Percentiles rank a stretch among this genome's conserved stretches.
Evolutionary conservation across 2,797 vertebrate genomes (phyloP).

Genomic region (Lycodopsis pacificus): DNA sequence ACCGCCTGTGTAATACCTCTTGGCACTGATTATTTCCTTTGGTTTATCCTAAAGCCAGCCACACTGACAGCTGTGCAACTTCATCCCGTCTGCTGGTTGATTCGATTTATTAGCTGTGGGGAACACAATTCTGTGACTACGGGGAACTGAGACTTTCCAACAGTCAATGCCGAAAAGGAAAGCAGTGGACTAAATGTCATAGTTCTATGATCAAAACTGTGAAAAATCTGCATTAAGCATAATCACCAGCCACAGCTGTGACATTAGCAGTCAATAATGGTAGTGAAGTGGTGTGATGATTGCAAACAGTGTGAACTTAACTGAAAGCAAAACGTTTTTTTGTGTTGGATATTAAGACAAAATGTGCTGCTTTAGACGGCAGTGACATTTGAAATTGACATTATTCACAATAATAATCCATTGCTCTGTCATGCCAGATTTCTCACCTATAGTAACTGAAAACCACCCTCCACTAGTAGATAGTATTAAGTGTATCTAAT

Average conservation of each 20-base stretch:
- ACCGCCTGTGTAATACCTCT: background rate
- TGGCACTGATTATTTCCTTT: conserved; percentile 29
- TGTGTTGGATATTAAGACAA: background rate
- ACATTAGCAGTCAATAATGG: background rate
- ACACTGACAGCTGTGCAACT: conserved; percentile 31
- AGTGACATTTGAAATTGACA: background rate
- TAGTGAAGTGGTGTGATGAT: background rate
- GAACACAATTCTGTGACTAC: conserved; percentile 2
- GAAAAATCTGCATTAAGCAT: background rate
- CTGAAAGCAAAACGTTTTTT: background rate
- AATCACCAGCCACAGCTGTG: background rate
- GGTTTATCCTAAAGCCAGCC: conserved; percentile 14
- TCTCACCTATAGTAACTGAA: background rate
- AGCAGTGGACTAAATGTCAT: background rate
- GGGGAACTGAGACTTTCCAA: background rate
- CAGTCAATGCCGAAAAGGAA: background rate
- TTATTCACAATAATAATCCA: background rate
- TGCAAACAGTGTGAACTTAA: background rate
- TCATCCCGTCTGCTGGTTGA: background rate
- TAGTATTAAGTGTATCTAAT: background rate
- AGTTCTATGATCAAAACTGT: background rate
- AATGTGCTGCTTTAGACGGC: background rate
- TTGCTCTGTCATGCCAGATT: background rate
- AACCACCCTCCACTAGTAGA: background rate
- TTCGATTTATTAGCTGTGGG: conserved; percentile 1